Conservation (phyloP, 2,888 invertebrate genomes). For the Ennomos quercinarius region DNA sequence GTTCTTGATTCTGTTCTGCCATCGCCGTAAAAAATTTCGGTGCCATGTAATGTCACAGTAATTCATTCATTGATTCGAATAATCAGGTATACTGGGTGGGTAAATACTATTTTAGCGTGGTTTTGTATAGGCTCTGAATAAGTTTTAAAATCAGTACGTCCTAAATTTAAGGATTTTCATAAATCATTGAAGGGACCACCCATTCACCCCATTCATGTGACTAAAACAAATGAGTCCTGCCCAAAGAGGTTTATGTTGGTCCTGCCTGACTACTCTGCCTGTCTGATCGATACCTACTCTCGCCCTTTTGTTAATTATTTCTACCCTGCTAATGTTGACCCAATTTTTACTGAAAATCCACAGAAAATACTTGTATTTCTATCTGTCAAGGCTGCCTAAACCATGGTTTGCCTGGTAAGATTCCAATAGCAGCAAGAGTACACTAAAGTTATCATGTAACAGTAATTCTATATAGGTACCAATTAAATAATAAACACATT, state of each 20-base stretch:
- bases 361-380: no score
- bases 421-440: no score
- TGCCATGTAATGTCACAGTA: slow-evolving; percentile 51
- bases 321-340: no score
- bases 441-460: no score
- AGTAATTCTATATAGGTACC: no score
- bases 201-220: slow-evolving; percentile 64
- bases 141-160: background rate
- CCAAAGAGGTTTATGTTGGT: no score
- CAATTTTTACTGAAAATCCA: no score
- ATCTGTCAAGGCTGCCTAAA: no score
- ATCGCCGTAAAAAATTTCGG: slow-evolving; percentile 47
- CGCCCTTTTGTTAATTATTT: no score
- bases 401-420: no score
- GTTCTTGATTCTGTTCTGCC: slow-evolving; percentile 61
- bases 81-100: slow-evolving; percentile 22
- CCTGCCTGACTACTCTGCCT: slow-evolving; percentile 1
- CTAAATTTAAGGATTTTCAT: background rate
- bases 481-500: no score
- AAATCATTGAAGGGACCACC: slow-evolving; percentile 38
- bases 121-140: background rate
- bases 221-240: slow-evolving; percentile 24
- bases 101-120: slow-evolving; percentile 2
- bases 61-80: slow-evolving; percentile 37
- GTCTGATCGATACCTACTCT: slow-evolving; percentile 1